Base-by-base conservation (phyloP, 2,797 vertebrate genomes). In the Muraenolepis orangiensis region DNA sequence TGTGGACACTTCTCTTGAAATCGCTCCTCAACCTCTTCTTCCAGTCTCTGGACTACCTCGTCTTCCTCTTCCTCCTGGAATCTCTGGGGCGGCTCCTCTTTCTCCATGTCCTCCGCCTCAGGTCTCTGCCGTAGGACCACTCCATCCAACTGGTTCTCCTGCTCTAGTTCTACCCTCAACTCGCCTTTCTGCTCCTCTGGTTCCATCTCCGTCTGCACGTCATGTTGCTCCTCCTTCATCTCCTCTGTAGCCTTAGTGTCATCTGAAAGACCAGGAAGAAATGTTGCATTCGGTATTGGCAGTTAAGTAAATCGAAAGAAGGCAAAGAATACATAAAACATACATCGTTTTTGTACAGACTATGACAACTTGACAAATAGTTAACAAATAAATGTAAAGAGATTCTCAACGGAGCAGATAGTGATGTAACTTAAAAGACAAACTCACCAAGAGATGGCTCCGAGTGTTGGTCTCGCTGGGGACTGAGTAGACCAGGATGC, bases 401-500 rank as follows among this genome's bases (percentile, higher is more conserved):
- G 18, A 18, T 46, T 46, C 42, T 46, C 11, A 46, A 64, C 3
- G 14, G 14, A 71, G 29, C 20, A 46, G 12, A 64, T 64, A 11
- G 64, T 28, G 11, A 69, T 42, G 32, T 30, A 38, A 70, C 20
- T 6, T 28, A 42, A 16, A n/a, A 69, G 29, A 74, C 11, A 74
- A 32, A 85, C 86, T 84, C 66, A 88, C 87, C 79, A 14, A 20
- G 29, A 29, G 64, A 20, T 67, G 68, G 72, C n/a, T 74, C 70
- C 8, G 0, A 6, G 1, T 76, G 42, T 18, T 26, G 26, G 32
- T 70, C 36, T 31, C 70, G 72, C 26, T 70, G 64, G 1, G 23
- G 66, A 30, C 14, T 72, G 68, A 71, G 30, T 29, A 7, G 66
- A 13, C 66, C 28, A 31, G 66, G 66, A 31, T 18, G 66, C 29